phyloP scores from a whole-genome alignment of 2,888 invertebrate species.

The Cotesia congregata region DNA sequence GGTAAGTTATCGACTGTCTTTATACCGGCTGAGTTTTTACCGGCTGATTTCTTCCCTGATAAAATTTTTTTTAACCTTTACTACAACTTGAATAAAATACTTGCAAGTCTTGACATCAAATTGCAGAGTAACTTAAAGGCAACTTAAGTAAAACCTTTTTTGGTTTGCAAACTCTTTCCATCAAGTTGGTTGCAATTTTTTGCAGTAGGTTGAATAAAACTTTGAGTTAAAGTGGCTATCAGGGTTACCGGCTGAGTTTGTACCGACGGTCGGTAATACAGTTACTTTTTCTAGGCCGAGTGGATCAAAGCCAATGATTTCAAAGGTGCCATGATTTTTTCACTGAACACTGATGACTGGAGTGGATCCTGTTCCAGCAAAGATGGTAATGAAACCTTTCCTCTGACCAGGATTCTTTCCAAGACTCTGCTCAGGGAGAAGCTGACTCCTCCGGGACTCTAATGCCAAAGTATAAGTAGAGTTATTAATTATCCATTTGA shows the following conservation, averaged over 20 bases:
- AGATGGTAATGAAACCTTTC: constrained; percentile 62
- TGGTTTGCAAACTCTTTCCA: too few species aligned
- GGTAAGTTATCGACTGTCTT: constrained; percentile 63
- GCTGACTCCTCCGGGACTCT: neutral
- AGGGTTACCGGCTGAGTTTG: too few species aligned
- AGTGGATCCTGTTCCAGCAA: constrained; percentile 72
- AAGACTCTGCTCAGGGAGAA: constrained; percentile 27
- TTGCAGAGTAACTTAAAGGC: too few species aligned
- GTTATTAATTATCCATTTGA: neutral
- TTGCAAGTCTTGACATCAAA: too few species aligned
- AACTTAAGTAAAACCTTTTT: too few species aligned
- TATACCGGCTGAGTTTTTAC: neutral
- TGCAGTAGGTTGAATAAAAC: too few species aligned
- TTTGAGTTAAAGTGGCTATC: too few species aligned
- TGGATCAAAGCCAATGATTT: constrained; percentile 77
- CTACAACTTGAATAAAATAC: too few species aligned
- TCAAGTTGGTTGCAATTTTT: too few species aligned
- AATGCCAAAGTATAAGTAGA: neutral
- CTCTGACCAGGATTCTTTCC: constrained; percentile 66
- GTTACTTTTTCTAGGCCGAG: constrained; percentile 69
- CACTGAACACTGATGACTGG: constrained; percentile 86
- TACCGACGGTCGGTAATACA: neutral
- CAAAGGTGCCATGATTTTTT: constrained; percentile 88
- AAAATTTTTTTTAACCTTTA: too few species aligned
- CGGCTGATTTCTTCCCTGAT: too few species aligned